These are phyloP conservation scores for Heliconius sara DNA, from an alignment of 2,888 invertebrate genomes.

Conservation along the genomic window DNA sequence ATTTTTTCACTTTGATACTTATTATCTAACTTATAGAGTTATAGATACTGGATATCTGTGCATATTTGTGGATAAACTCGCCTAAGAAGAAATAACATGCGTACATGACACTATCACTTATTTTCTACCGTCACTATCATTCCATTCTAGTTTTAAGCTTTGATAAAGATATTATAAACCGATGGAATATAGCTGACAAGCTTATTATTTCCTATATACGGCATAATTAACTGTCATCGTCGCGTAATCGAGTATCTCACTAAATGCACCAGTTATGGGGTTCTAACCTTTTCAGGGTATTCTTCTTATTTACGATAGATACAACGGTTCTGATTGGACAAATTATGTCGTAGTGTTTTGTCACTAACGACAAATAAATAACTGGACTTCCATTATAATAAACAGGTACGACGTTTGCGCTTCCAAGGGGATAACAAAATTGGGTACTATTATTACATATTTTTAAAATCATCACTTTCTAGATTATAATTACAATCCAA, in stretches of 20 bases:
- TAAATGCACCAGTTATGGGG: background rate
- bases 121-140: background rate
- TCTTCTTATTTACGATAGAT: background rate
- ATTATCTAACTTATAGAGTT: background rate
- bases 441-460: no score
- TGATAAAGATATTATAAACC: conserved; percentile 36
- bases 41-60: conserved; percentile 31
- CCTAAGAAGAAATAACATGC: no score
- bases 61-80: no score
- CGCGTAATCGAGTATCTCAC: background rate
- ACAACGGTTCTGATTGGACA: background rate
- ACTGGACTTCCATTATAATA: no score
- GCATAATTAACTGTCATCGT: background rate
- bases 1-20: background rate
- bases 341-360: background rate
- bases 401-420: background rate
- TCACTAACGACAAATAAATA: background rate
- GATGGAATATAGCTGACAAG: background rate
- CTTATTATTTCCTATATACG: background rate
- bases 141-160: background rate
- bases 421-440: background rate
- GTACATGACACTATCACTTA: conserved; percentile 6
- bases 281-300: background rate
- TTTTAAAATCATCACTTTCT: background rate
- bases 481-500: background rate